Conservation (phyloP, 2,113 vertebrate species). For the Trochalopteron elliotii region DNA sequence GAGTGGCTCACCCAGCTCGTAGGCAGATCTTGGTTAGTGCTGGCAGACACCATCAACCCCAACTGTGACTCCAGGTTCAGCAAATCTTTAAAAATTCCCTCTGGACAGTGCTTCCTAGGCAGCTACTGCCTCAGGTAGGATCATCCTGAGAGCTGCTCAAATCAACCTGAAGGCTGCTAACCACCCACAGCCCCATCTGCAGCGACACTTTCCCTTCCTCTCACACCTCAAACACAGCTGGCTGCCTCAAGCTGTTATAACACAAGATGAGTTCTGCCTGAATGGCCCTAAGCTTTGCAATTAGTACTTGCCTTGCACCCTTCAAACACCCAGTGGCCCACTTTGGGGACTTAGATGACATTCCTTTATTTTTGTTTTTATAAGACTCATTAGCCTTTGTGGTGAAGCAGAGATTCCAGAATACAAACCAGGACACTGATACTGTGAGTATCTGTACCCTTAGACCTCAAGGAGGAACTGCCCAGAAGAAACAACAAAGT, state of each 20-base stretch:
- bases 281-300: background rate
- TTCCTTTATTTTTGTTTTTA: background rate
- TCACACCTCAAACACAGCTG: background rate
- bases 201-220: background rate
- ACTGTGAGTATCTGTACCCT: background rate
- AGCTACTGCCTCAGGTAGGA: background rate
- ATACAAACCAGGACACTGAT: background rate
- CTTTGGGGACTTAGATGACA: background rate
- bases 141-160: background rate
- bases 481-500: background rate
- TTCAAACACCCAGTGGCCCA: background rate
- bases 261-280: background rate
- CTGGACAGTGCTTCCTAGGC: background rate
- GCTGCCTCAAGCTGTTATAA: background rate
- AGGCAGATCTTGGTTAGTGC: background rate
- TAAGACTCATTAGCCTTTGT: background rate
- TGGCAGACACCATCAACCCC: background rate
- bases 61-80: background rate
- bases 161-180: background rate
- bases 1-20: fast-evolving
- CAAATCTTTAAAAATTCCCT: background rate
- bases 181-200: background rate
- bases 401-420: background rate
- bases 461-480: background rate
- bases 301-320: background rate